Percentiles rank a stretch among this genome's conserved stretches.
phyloP scores from a whole-genome alignment of 2,113 vertebrate species.

The Phylloscopus trochilus region DNA sequence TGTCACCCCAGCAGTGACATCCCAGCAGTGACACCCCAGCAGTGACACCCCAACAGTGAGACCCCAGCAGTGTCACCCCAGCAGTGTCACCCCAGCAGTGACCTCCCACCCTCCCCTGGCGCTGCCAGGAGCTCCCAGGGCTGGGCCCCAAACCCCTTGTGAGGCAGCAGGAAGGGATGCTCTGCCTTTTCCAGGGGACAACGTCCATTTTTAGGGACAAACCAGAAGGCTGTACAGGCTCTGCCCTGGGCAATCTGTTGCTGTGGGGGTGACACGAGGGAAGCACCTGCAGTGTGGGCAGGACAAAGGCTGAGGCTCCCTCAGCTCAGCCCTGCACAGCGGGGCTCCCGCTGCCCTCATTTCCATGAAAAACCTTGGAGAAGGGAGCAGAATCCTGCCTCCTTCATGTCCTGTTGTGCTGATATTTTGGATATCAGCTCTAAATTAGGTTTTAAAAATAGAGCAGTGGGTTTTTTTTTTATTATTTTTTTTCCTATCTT shows the following conservation, averaged over 20 bases:
- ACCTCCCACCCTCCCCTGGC: background rate
- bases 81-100: too few relatives aligned
- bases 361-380: background rate
- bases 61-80: too few relatives aligned
- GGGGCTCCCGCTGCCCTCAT: background rate
- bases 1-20: too few relatives aligned
- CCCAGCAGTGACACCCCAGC: too few relatives aligned
- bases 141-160: background rate
- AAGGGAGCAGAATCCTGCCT: background rate
- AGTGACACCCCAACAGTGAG: too few relatives aligned
- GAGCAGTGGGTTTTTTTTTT: background rate
- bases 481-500: background rate
- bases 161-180: background rate
- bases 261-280: background rate
- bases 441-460: constrained; percentile 55
- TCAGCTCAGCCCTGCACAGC: background rate
- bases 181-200: background rate
- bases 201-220: background rate
- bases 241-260: background rate
- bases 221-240: background rate
- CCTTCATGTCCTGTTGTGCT: constrained; percentile 15
- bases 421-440: constrained; percentile 32
- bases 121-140: background rate
- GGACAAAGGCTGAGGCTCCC: background rate
- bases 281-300: background rate